Evolutionary conservation across 2,888 invertebrate species (phyloP), one percentile per base, ranked within the genome.

Genomic region (Pollenia amentaria): DNA sequence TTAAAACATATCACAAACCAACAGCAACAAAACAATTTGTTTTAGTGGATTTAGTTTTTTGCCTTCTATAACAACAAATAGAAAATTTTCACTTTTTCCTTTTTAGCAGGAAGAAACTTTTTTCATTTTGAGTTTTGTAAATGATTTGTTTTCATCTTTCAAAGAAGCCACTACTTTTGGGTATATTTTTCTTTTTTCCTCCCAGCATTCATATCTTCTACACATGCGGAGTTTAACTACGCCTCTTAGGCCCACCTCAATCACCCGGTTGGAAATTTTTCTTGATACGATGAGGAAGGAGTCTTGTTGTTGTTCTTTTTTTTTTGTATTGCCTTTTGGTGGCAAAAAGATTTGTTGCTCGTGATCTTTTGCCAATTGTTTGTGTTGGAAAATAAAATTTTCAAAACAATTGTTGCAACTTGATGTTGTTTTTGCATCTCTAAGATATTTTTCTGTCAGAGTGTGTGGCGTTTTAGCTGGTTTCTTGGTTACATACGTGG

Each of bases 161-260:
- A 18, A 60, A 62, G 60, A 42, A 73, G 57, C 73, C 67, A 46
- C 73, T 82, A 65, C 69, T 29, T n/a, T 79, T 60, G 9, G 16
- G 12, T 46, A 38, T 65, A 42, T 60, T 64, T 55, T 72, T n/a
- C 42, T 40, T n/a, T 55, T 70, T 70, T 76, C 67, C 72, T 53
- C 16, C 40, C 85, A 78, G 73, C 73, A 79, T 79, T 83, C 55
- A 53, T 73, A 87, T 84, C 77, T 84, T 84, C 72, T 72, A 84
- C 87, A 87, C 84, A 87, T 87, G 84, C 79, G 85, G 75, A 88
- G 84, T 80, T 82, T 87, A 88, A 88, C 86, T 83, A 89, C 89
- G 89, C 89, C 89, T 88, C 81, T 84, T 87, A 65, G 86, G 88
- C 88, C 89, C 88, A 89, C 89, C 89, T 87, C 88, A 88, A 72